Evolutionary conservation across 2,113 vertebrate species (phyloP), one percentile per base, ranked within the genome.

Genomic region (Reinhardtius hippoglossoides): DNA sequence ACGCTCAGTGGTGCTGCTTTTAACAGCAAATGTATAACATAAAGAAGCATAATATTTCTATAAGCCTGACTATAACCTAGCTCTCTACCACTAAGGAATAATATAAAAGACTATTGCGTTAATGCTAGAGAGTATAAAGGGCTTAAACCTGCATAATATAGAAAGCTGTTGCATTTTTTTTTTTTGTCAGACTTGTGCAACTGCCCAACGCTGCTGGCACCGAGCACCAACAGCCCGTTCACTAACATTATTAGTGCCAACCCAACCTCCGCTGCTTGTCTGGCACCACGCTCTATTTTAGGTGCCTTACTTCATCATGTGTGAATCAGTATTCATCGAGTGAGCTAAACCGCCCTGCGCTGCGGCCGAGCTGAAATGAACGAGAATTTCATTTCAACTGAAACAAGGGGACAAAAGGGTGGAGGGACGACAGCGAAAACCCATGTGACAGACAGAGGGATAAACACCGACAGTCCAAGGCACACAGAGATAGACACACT

Each of bases 261-360:
- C 58, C 70, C 21, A 78, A 68, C 71, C 69, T 71, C 81, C 75
- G 71, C 69, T 57, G 74, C 65, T 69, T 42, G 78, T 77, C 75
- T 84, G 81, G 76, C 73, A 84, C 63, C 35, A 23, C 59, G 81
- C 7, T 37, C 85, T 91, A 91, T 91, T 93, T 86, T 74, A 69
- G 76, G 85, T 44, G 16, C 54, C 73, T 89, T 83, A 88, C 80
- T 86, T 93, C 84, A 88, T 87, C 80, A 69, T 71, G 55, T 71
- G 83, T 65, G 79, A 89, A 84, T 88, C 78, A 76, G 79, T 71
- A 70, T 77, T 80, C 71, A 74, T 70, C 42, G 14, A 46, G 59
- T 65, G 56, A 87, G 80, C 75, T 78, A 64, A 78, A 88, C 74
- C 78, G 80, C 63, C 78, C 79, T 61, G 81, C 52, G 27, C 74